Percentiles rank a stretch among this genome's conserved stretches.
Conservation (phyloP, 2,113 vertebrate genomes). For the Scartelaos histophorus region DNA sequence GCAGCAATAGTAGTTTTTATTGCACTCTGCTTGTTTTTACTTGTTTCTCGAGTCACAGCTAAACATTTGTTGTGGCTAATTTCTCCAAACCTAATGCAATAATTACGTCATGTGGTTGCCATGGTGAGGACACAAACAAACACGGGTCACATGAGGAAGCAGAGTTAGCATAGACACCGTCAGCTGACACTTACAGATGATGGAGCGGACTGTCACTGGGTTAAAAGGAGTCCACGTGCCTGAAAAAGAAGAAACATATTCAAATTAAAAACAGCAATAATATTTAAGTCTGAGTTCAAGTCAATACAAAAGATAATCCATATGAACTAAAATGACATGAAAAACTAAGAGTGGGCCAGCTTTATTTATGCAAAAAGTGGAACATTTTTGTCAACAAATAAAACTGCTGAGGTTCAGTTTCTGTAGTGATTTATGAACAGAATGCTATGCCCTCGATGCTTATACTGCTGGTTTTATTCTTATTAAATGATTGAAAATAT, state of each 20-base stretch:
- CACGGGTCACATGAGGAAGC: background rate
- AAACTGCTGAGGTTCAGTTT: no score
- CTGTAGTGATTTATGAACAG: no score
- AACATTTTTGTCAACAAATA: no score
- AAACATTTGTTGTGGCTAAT: conserved; percentile 2
- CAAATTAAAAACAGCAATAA: background rate
- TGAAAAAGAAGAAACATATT: conserved; percentile 57
- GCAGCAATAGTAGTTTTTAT: conserved; percentile 12
- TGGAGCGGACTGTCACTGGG: conserved; percentile 92
- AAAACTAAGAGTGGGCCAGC: no score
- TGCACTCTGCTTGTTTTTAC: conserved; percentile 36
- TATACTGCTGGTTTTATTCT: no score
- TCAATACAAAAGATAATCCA: no score
- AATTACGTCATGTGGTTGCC: conserved; percentile 29
- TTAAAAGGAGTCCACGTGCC: conserved; percentile 99
- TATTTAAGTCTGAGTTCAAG: background rate
- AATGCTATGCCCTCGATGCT: no score
- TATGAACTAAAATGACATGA: no score
- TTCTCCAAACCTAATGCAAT: background rate
- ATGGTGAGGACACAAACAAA: conserved; percentile 48
- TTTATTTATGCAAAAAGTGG: no score
- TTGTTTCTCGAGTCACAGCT: conserved; percentile 7
- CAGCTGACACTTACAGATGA: conserved; percentile 87
- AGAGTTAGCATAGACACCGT: background rate
- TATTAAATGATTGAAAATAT: no score